These are phyloP conservation scores for Bufo gargarizans DNA, from an alignment of 2,113 vertebrate species.

Conservation along the genomic window DNA sequence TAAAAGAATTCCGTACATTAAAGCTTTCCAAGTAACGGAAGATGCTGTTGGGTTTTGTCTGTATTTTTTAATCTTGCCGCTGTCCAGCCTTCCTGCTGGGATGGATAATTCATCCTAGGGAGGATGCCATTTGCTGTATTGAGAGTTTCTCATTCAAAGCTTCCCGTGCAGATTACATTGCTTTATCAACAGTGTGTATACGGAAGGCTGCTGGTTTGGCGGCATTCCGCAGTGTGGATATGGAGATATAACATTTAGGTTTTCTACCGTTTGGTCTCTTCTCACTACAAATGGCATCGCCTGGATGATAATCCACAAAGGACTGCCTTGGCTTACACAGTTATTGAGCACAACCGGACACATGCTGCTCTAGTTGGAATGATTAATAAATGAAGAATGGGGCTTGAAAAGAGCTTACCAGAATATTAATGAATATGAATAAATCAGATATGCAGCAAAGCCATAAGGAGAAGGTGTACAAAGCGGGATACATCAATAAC, in stretches of 20 bases:
- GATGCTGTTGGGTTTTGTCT: neutral
- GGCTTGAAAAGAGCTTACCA: neutral
- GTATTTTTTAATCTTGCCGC: neutral
- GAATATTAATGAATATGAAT: slow-evolving; percentile 17
- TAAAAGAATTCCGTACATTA: slow-evolving; percentile 43
- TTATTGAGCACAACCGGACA: neutral
- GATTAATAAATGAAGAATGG: slow-evolving; percentile 20
- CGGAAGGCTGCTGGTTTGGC: neutral
- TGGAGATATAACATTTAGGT: neutral
- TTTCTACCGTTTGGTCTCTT: neutral
- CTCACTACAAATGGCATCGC: neutral
- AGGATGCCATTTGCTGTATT: slow-evolving; percentile 1
- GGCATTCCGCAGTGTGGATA: neutral
- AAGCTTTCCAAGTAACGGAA: slow-evolving; percentile 8
- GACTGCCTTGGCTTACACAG: neutral
- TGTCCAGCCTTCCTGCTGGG: neutral
- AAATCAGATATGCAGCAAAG: neutral
- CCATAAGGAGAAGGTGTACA: neutral
- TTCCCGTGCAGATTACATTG: slow-evolving; percentile 11
- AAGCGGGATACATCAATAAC: neutral
- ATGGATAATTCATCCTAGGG: slow-evolving; percentile 24
- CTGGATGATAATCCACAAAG: slow-evolving; percentile 6
- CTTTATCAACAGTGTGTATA: neutral
- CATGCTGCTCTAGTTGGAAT: slow-evolving; percentile 15
- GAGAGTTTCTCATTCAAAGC: slow-evolving; percentile 1